Conservation (phyloP, 1,140 invertebrate species). For the Mylabris phalerata region DNA sequence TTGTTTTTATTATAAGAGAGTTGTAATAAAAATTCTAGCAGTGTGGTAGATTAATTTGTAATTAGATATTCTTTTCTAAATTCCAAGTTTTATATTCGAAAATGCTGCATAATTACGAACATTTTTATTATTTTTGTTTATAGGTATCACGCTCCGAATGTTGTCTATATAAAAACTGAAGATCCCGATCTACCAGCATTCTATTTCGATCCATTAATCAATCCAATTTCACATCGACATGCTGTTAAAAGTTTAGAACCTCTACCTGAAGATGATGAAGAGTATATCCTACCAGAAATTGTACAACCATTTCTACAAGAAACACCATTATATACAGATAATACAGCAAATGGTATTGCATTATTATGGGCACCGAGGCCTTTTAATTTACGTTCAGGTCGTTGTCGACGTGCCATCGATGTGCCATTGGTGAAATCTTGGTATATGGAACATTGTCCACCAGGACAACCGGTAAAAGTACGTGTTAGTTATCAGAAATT, state of each 20-base stretch:
- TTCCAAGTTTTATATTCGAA: conserved; percentile 39
- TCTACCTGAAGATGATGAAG: conserved; percentile 88
- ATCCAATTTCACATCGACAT: conserved; percentile 95
- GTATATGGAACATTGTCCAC: conserved; percentile 97
- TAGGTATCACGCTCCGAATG: conserved; percentile 98
- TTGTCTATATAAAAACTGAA: conserved; percentile 99
- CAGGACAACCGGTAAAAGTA: conserved; percentile 98
- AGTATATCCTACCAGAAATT: conserved; percentile 85
- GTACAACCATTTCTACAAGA: conserved; percentile 91
- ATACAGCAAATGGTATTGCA: conserved; percentile 98
- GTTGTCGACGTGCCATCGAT: conserved; percentile 86
- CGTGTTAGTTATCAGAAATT: conserved; percentile 98
- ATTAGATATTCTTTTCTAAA: conserved; percentile 43
- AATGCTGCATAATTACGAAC: conserved; percentile 47
- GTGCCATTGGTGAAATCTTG: conserved; percentile 96
- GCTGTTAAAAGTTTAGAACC: conserved; percentile 79
- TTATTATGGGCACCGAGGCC: conserved; percentile 97
- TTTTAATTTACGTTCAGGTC: conserved; percentile 89
- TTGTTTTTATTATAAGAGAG: conserved; percentile 37
- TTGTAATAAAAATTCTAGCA: conserved; percentile 41
- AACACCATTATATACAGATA: conserved; percentile 94
- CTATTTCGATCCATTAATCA: conserved; percentile 99
- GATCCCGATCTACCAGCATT: conserved; percentile 99
- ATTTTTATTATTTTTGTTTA: conserved; percentile 32
- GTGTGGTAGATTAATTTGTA: conserved; percentile 46